Base-by-base conservation (phyloP, 1,140 invertebrate genomes). In the Nixonia krombeini region DNA sequence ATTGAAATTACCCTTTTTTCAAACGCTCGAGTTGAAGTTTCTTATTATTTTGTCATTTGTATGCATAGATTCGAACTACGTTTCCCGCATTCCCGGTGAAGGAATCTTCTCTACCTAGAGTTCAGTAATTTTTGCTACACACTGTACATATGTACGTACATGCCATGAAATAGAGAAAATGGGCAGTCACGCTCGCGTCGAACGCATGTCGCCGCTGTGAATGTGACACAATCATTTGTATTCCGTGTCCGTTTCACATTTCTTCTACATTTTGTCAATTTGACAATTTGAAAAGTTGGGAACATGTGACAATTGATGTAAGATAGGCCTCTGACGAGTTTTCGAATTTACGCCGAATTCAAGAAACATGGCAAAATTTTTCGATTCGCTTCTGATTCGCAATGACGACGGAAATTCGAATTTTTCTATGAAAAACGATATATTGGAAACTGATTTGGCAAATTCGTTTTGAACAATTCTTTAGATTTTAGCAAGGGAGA, bases 231-330 rank as follows among this genome's bases (percentile, higher is more conserved):
- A 44, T 40, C 59, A 70, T 70, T 70, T 55, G 66, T 64, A 70
- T 70, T 63, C 59, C 35, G 35, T 38, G 59, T 64, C 50, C 55
- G 66, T 63, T 63, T 70, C 55, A 37, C 55, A 56, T 64, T 70
- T 70, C 65, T 62, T 62, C 55, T 56, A 40, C 28, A 46, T 42
- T 51, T 57, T 64, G 67, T 70, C 67, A 70, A 70, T 64, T 70
- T 61, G 56, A 70, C 55, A 58, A 59, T 70, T 64, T 56, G 53
- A 56, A 59, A 50, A 64, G 55, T 63, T 28, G 41, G 51, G 10
- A 40, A 61, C 46, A 46, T 64, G 67, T 64, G 55, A 64, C 67
- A 59, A 64, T 63, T 50, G 56, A 61, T 56, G 38, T 61, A 64
- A 70, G 59, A 50, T 64, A 56, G 61, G 55, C 56, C 56, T 51